Percentiles rank a stretch among this genome's conserved stretches.
Evolutionary conservation across 2,888 invertebrate genomes (phyloP).

Genomic region (Glyphotaelius pellucidus): DNA sequence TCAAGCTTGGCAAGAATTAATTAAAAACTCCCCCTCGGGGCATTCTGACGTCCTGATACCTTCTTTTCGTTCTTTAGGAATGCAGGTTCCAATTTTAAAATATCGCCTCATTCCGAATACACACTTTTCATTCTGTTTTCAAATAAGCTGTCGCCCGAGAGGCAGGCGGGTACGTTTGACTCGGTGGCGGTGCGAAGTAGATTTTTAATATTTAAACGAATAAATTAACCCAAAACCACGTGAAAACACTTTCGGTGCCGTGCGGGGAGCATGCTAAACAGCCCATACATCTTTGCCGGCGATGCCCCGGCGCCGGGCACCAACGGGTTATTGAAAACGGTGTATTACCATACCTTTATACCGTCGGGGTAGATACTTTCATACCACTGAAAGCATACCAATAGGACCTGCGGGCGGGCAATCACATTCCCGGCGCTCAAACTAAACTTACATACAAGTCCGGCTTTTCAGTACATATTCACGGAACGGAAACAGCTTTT

Average conservation of each 20-base stretch:
- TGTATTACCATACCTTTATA: slow-evolving; percentile 33
- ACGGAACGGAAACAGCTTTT: not conserved
- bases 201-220: slow-evolving; percentile 63
- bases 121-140: slow-evolving; percentile 58
- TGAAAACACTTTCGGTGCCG: slow-evolving; percentile 50
- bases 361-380: not conserved
- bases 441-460: not conserved
- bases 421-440: not conserved
- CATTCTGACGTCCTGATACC: not conserved
- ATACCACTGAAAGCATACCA: not conserved
- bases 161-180: slow-evolving; percentile 39
- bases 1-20: not conserved
- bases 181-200: slow-evolving; percentile 45
- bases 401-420: not conserved
- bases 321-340: slow-evolving; percentile 47
- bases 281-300: slow-evolving; percentile 51
- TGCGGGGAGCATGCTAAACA: slow-evolving; percentile 55
- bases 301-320: slow-evolving; percentile 34
- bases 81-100: slow-evolving; percentile 50
- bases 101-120: slow-evolving; percentile 53
- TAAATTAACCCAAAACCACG: slow-evolving; percentile 61
- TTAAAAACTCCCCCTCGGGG: not conserved
- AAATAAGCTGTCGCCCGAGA: slow-evolving; percentile 54
- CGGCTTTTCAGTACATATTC: not conserved
- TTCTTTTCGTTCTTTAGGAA: slow-evolving; percentile 11